Evolutionary conservation across 1,140 invertebrate species (phyloP), one percentile per base, ranked within the genome.

Genomic region (Diorhabda carinulata): DNA sequence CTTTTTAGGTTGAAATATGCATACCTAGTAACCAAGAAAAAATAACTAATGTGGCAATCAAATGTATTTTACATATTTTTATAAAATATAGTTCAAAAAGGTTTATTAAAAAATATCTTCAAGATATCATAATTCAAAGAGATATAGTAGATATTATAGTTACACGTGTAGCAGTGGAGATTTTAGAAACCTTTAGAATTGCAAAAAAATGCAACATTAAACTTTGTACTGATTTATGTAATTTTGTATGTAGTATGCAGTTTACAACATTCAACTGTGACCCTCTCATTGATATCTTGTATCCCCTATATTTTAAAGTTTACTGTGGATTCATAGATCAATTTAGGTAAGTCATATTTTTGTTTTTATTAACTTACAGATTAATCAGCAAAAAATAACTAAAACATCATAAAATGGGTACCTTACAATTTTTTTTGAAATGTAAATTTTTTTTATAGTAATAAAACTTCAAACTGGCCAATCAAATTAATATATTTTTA

Each of bases 171-270:
- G 58, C 64, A 47, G 42, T 70, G 41, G 43, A 58, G 8, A 63
- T 74, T 25, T 61, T 72, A 40, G 79, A 78, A 73, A 81, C 80
- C 82, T 85, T 86, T 76, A 73, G 81, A 57, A 43, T 78, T 78
- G 75, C 68, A 57, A 72, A 70, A 59, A 63, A 43, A 56, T 74
- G 73, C 67, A 69, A 72, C 61, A 52, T 74, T 5, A 72, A 67
- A 44, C 63, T 69, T 56, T 72, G 66, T 56, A 63, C 57, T 57
- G 67, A 74, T 59, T 69, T 74, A 47, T 66, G 70, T 4, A 66
- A 74, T 68, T 74, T 72, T 64, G 57, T 72, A n/a, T 68, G 57
- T 66, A 60, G 72, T 5, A 52, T 74, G 25, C 70, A 72, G 45
- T 70, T 66, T 43, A 61, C 66, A 25, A 57, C 57, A 10, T 72